phyloP scores from a whole-genome alignment of 2,797 vertebrate species.

The Poliocrania exsul region DNA sequence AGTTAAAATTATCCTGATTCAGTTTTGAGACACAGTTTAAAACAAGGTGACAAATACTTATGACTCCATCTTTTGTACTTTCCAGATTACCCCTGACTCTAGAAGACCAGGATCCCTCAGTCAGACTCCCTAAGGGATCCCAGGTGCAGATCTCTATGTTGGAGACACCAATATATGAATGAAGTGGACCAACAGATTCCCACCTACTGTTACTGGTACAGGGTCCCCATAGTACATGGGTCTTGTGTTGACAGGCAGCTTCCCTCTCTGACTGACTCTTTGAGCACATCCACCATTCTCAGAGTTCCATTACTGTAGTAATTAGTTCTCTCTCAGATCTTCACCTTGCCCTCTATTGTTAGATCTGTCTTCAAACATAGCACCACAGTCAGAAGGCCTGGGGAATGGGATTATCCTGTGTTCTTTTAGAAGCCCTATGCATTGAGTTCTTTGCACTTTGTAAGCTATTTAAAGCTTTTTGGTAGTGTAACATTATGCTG shows the following conservation, averaged over 20 bases:
- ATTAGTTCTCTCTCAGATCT: not conserved
- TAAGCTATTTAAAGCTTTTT: not conserved
- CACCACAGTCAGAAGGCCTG: rapidly evolving
- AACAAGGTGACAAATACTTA: not conserved
- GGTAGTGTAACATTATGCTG: not conserved
- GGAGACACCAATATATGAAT: not conserved
- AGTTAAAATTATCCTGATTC: not conserved
- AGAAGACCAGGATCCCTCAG: not conserved
- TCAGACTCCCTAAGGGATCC: not conserved
- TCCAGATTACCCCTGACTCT: not conserved
- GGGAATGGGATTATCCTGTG: not conserved
- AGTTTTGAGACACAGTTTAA: not conserved
- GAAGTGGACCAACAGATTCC: not conserved
- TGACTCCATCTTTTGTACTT: not conserved
- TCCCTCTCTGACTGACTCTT: not conserved
- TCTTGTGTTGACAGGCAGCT: not conserved
- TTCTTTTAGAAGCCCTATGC: not conserved
- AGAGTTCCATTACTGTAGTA: not conserved
- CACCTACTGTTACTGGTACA: not conserved
- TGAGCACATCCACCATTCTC: not conserved
- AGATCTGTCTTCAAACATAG: not conserved
- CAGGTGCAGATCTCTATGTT: not conserved
- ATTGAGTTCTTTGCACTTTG: not conserved
- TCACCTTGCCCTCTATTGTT: rapidly evolving
- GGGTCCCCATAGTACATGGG: not conserved